phyloP scores from a whole-genome alignment of 1,140 invertebrate genomes.

The Cyclargus thomasi region DNA sequence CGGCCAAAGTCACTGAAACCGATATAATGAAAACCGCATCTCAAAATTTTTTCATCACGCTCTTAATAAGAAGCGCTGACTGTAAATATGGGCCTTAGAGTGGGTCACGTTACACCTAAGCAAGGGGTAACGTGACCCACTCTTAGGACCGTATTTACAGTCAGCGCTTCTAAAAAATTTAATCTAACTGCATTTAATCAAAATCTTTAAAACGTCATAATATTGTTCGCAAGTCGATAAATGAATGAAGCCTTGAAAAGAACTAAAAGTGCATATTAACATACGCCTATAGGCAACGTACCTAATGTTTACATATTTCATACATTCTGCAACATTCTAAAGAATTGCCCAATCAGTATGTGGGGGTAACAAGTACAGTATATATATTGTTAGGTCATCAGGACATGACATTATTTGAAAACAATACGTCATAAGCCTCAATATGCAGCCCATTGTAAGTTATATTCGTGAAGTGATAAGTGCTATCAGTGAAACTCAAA shows the following conservation, averaged over 20 bases:
- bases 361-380: conserved; percentile 6
- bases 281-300: conserved; percentile 7
- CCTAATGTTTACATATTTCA: conserved; percentile 13
- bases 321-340: conserved; percentile 14
- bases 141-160: too few species aligned
- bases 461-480: background rate
- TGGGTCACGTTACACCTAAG: too few species aligned
- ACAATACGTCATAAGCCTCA: background rate
- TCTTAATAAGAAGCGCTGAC: too few species aligned
- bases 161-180: too few species aligned
- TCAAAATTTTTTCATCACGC: too few species aligned
- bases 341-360: conserved; percentile 8
- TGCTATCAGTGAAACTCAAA: background rate
- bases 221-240: background rate
- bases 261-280: background rate
- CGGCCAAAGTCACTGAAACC: too few species aligned
- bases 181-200: too few species aligned
- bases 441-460: conserved; percentile 12
- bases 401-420: conserved; percentile 7
- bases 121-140: too few species aligned
- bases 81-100: too few species aligned
- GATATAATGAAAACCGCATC: too few species aligned
- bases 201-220: too few species aligned
- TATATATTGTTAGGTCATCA: conserved; percentile 12
- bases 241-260: conserved; percentile 3